These are phyloP conservation scores for Flexamia atlantica DNA, from an alignment of 2,888 invertebrate species.

Conservation along the genomic window DNA sequence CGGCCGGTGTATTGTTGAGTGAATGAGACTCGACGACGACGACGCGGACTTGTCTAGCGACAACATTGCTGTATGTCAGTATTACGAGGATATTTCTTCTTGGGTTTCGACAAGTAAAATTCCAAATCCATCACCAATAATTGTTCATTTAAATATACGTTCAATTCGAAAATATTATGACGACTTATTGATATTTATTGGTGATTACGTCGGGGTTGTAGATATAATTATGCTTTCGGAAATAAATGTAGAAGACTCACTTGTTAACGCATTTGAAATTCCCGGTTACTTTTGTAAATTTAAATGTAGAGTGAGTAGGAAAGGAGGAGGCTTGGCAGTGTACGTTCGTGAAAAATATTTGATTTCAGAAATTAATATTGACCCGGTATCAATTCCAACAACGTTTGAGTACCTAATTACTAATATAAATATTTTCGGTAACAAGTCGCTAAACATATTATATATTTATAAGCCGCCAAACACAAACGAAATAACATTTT, in stretches of 20 bases:
- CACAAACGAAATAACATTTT: no score
- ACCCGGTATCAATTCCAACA: no score
- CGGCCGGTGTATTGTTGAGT: neutral
- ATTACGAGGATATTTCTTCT: neutral
- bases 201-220: neutral
- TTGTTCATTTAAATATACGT: neutral
- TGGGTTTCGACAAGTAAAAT: neutral
- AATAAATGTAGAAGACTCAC: neutral
- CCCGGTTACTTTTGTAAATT: neutral
- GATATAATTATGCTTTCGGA: slow-evolving; percentile 3
- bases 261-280: neutral
- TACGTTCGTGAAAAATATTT: no score
- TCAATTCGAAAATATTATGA: slow-evolving; percentile 11
- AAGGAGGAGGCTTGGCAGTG: neutral
- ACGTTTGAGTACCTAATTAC: no score
- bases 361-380: no score
- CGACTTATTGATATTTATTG: neutral
- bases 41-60: neutral
- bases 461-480: no score
- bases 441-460: no score
- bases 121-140: neutral
- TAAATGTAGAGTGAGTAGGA: neutral
- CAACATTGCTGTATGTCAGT: slow-evolving; percentile 1
- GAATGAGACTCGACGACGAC: neutral
- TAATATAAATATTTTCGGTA: no score